Percentiles rank a stretch among this genome's conserved stretches.
Conservation (phyloP, 2,888 invertebrate genomes). For the Odontocerum albicorne region DNA sequence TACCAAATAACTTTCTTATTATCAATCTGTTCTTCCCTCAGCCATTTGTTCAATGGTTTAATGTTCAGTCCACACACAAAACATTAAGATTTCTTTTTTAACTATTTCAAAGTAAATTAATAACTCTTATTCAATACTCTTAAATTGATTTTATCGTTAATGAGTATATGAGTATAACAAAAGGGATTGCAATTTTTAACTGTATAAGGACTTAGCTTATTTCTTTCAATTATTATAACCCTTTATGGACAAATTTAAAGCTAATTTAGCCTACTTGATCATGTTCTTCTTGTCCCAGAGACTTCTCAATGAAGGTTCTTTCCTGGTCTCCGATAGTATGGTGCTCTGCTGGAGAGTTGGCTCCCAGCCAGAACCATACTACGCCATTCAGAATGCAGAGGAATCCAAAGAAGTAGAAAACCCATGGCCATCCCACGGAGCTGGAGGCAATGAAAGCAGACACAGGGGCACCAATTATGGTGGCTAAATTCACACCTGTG, state of each 20-base stretch:
- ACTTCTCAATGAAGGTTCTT: conserved; percentile 59
- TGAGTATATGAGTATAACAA: too few species aligned
- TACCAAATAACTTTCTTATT: too few species aligned
- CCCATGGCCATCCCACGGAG: conserved; percentile 65
- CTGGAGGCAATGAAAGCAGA: conserved; percentile 62
- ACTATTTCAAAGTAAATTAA: too few species aligned
- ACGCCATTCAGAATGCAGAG: conserved; percentile 56
- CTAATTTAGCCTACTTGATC: not conserved
- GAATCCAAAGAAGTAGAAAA: conserved; percentile 65
- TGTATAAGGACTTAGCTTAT: too few species aligned
- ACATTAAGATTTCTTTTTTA: too few species aligned
- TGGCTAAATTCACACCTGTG: conserved; percentile 68
- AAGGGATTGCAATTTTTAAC: too few species aligned
- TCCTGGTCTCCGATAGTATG: conserved; percentile 58
- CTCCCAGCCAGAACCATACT: conserved; percentile 58
- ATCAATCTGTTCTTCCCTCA: too few species aligned
- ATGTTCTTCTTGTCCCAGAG: conserved; percentile 41
- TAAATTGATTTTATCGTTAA: not conserved
- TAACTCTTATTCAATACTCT: too few species aligned
- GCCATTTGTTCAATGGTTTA: too few species aligned
- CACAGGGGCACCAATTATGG: conserved; percentile 65
- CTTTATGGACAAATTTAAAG: too few species aligned
- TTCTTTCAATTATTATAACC: too few species aligned
- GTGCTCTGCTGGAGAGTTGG: conserved; percentile 62
- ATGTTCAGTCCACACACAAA: too few species aligned